Percentiles rank a stretch among this genome's conserved stretches.
Evolutionary conservation across 1,140 invertebrate species (phyloP).

Genomic region (Tetranychus urticae): DNA sequence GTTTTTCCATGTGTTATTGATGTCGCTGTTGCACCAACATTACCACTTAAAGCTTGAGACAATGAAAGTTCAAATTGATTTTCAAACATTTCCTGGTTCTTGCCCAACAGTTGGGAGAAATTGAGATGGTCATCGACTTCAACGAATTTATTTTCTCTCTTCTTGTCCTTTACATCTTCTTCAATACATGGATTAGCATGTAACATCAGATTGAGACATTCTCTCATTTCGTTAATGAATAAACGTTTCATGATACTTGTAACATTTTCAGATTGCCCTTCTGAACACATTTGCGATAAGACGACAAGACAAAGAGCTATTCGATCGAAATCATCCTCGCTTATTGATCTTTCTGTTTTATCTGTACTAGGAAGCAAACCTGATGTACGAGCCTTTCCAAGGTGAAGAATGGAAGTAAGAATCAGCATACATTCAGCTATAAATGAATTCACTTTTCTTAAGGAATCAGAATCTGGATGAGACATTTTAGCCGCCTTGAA

Average conservation of each 20-base stretch:
- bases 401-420: constrained; percentile 58
- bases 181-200: constrained; percentile 1
- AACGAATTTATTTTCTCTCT: not conserved
- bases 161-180: constrained; percentile 5
- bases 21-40: constrained; percentile 30
- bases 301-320: constrained; percentile 47
- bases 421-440: constrained; percentile 65
- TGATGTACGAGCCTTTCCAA: constrained; percentile 40
- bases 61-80: constrained; percentile 65
- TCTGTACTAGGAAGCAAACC: constrained; percentile 17
- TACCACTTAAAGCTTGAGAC: constrained; percentile 55
- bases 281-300: constrained; percentile 6
- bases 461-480: not conserved
- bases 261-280: not conserved
- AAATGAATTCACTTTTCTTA: constrained; percentile 24
- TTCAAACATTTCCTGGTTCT: constrained; percentile 6
- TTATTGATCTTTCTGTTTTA: constrained; percentile 34
- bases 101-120: constrained; percentile 8
- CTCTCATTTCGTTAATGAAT: constrained; percentile 6
- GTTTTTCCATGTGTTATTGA: constrained; percentile 38
- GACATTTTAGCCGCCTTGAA: constrained; percentile 29
- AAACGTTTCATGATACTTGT: constrained; percentile 1
- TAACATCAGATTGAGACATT: constrained; percentile 7
- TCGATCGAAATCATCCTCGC: constrained; percentile 80
- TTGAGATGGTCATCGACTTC: constrained; percentile 8